phyloP scores from a whole-genome alignment of 2,888 invertebrate genomes.

The Micropterix aruncella region DNA sequence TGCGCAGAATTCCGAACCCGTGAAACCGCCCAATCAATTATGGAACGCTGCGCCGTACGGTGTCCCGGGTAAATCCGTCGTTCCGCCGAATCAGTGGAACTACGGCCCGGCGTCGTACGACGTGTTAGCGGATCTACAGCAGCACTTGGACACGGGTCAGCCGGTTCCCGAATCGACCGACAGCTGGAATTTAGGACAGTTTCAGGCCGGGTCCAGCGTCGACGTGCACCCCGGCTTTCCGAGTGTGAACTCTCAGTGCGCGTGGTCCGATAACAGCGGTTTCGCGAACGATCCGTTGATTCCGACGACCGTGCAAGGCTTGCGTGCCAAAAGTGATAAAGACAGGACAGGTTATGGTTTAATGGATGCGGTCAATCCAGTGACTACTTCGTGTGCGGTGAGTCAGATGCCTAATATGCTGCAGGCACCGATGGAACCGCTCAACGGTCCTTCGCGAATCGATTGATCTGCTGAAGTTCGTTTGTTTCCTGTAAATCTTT shows the following conservation, averaged over 20 bases:
- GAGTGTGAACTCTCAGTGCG: slow-evolving; percentile 5
- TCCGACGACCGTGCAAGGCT: not conserved
- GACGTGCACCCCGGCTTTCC: not conserved
- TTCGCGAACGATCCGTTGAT: slow-evolving; percentile 8
- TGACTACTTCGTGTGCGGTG: slow-evolving; percentile 1
- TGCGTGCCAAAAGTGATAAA: not conserved
- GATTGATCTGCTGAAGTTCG: not conserved
- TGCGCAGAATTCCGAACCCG: slow-evolving; percentile 9
- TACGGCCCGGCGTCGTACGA: not conserved
- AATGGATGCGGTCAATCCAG: not conserved
- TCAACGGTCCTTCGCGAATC: slow-evolving; percentile 1
- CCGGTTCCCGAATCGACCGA: slow-evolving; percentile 3
- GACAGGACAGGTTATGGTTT: not conserved
- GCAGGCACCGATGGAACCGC: not conserved
- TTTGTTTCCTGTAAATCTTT: too few species aligned
- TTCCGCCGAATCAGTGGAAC: not conserved
- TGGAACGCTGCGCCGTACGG: not conserved
- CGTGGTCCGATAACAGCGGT: slow-evolving; percentile 8
- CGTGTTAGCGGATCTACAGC: slow-evolving; percentile 3
- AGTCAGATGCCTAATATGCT: not conserved
- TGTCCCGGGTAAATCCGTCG: not conserved
- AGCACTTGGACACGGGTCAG: slow-evolving; percentile 6
- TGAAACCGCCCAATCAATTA: slow-evolving; percentile 5
- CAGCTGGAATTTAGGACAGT: slow-evolving; percentile 10
- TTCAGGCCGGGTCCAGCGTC: not conserved